Evolutionary conservation across 2,113 vertebrate species (phyloP), one percentile per base, ranked within the genome.

Genomic region (Gyps fulvus): DNA sequence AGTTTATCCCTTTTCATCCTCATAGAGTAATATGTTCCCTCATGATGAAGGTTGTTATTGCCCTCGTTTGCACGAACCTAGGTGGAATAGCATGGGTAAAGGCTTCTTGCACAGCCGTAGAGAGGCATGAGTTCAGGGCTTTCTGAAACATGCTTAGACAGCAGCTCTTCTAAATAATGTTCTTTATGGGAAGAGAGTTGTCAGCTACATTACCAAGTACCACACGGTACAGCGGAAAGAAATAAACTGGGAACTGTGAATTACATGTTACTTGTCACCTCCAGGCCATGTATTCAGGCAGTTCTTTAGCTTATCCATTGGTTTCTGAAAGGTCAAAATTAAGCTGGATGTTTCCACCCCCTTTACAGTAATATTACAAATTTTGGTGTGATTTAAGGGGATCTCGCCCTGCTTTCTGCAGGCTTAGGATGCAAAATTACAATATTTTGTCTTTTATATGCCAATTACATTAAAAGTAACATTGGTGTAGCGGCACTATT

Each of bases 21-120:
- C 26, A 62, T 13, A 21, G 42, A 87, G 17, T 47, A 62, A 83
- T 12, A 13, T n/a, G 16, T 19, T 88, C 38, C 14, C 21, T 83
- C 5, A 0, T 36, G 38, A 74, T 34, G 38, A 89, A 87, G 36
- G 22, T 42, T 66, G 16, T 73, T 73, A 45, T 8, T 63, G n/a
- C 32, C 50, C 45, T 62, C 7, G 3, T 67, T 81, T 74, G 43
- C 52, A 69, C 0, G 0, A 62, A 38, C 1, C 1, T 13, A 57
- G 25, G 16, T 73, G 36, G 31, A 79, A 92, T 10, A 66, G 21
- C 19, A 29, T 7, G 25, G 34, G 22, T 58, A 77, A 43, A 89
- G 38, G 13, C 13, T n/a, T 82, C 17, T 67, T 71, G 66, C 72
- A 74, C 45, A 78, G 43, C 31, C 4, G 1, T 6, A 34, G 43